Conservation (phyloP, 2,888 invertebrate species). For the Ormyrus thymus region DNA sequence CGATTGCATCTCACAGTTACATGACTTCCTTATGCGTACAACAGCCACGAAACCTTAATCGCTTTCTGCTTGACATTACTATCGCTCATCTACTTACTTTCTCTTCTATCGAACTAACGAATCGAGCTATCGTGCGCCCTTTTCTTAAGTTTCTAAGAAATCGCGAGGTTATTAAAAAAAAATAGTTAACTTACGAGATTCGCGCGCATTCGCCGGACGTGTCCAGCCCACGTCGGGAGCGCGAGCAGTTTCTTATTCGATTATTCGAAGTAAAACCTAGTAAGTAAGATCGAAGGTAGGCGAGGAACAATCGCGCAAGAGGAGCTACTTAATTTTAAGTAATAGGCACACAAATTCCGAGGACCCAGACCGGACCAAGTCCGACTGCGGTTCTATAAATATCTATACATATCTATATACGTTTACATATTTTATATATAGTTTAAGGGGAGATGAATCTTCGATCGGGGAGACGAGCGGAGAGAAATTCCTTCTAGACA, state of each 20-base stretch:
- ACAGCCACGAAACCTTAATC: not conserved
- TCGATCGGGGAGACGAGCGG: not conserved
- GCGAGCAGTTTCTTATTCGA: too few species aligned
- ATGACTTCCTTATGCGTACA: constrained; percentile 15
- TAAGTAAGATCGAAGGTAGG: not conserved
- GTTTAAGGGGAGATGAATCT: not conserved
- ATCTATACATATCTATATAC: too few species aligned
- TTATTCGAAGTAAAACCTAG: not conserved
- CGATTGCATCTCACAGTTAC: constrained; percentile 13
- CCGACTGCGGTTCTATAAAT: constrained; percentile 10
- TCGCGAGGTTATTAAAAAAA: constrained; percentile 10
- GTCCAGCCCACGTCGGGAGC: too few species aligned
- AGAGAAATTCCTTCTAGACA: constrained; percentile 6
- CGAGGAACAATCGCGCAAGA: not conserved
- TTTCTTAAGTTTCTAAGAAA: not conserved
- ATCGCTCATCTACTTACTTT: constrained; percentile 3
- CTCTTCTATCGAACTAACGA: constrained; percentile 1
- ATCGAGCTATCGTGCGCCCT: constrained; percentile 24
- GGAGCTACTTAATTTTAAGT: constrained; percentile 1
- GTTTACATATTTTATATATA: constrained; percentile 21
- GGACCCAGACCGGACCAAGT: not conserved
- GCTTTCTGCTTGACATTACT: constrained; percentile 30
- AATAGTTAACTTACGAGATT: constrained; percentile 4
- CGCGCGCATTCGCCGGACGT: too few species aligned
- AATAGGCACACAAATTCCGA: constrained; percentile 20